These are phyloP conservation scores for Silurus meridionalis DNA, from an alignment of 2,113 vertebrate genomes.

Conservation along the genomic window DNA sequence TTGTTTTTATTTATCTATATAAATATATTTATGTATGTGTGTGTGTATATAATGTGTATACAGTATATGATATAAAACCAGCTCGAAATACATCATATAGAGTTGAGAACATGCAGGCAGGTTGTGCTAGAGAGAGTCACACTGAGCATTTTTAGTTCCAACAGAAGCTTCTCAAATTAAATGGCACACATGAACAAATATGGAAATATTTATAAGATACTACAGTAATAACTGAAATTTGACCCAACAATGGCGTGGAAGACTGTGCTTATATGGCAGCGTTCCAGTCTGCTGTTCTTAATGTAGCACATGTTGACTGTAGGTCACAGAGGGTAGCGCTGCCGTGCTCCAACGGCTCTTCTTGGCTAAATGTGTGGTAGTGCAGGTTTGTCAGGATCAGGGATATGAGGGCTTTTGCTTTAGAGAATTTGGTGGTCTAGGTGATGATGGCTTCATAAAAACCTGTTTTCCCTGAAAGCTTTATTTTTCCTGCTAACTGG, in stretches of 20 bases:
- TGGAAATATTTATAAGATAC: slow-evolving; percentile 69
- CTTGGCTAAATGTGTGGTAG: slow-evolving; percentile 49
- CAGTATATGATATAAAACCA: neutral
- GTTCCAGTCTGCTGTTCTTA: slow-evolving; percentile 34
- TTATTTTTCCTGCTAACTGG: slow-evolving; percentile 41
- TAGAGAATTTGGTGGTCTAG: slow-evolving; percentile 22
- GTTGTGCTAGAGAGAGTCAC: neutral
- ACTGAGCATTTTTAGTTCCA: neutral
- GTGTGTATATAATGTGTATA: neutral
- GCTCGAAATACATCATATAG: neutral
- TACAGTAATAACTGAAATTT: slow-evolving; percentile 49
- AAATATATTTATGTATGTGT: neutral
- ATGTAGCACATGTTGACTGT: slow-evolving; percentile 58
- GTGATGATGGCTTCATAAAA: slow-evolving; percentile 7
- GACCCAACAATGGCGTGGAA: slow-evolving; percentile 70
- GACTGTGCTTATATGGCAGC: slow-evolving; percentile 34
- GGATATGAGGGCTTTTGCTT: slow-evolving; percentile 44
- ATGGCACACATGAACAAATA: slow-evolving; percentile 61
- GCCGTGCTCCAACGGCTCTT: slow-evolving; percentile 47
- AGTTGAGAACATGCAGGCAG: neutral
- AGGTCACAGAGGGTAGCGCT: slow-evolving; percentile 33
- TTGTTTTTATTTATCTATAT: no score
- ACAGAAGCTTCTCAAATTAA: slow-evolving; percentile 35
- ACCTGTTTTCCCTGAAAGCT: slow-evolving; percentile 29
- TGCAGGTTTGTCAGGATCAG: slow-evolving; percentile 67